These are phyloP conservation scores for Caenorhabditis zanzibari DNA, from an alignment of 2,888 invertebrate genomes.

Conservation along the genomic window DNA sequence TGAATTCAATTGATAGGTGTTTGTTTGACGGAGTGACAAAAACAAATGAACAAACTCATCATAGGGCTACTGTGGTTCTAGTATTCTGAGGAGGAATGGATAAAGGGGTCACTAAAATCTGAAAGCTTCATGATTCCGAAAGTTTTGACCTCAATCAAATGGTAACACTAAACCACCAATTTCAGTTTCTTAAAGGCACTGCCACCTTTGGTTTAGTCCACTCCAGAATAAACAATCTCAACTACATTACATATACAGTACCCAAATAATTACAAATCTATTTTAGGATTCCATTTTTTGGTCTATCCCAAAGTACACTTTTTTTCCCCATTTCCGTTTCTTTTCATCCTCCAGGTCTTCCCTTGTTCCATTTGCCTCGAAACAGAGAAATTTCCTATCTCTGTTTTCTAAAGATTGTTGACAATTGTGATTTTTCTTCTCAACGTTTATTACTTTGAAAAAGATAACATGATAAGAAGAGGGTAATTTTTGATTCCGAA, in stretches of 20 bases:
- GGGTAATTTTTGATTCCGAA: conserved; percentile 42
- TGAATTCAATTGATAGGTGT: conserved; percentile 31
- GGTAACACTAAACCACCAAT: no score
- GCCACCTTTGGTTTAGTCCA: no score
- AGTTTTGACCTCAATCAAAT: no score
- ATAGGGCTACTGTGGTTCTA: neutral
- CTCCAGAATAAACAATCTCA: neutral
- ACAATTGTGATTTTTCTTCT: conserved; percentile 27
- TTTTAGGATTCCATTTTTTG: conserved; percentile 18
- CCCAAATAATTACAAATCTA: neutral
- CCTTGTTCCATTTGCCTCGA: neutral
- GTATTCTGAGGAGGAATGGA: neutral
- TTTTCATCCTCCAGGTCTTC: neutral
- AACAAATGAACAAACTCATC: conserved; percentile 17
- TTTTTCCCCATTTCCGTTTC: conserved; percentile 3
- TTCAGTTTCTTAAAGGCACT: no score
- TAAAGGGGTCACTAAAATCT: neutral
- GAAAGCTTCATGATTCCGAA: neutral
- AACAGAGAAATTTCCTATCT: conserved; percentile 7
- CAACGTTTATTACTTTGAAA: conserved; percentile 33
- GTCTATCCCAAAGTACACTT: conserved; percentile 12
- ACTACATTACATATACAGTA: neutral
- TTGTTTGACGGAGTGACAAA: conserved; percentile 36
- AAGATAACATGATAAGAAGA: conserved; percentile 44
- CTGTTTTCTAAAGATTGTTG: conserved; percentile 57